Evolutionary conservation across 1,140 invertebrate species (phyloP), one percentile per base, ranked within the genome.

Genomic region (Drosophila ogumai): DNA sequence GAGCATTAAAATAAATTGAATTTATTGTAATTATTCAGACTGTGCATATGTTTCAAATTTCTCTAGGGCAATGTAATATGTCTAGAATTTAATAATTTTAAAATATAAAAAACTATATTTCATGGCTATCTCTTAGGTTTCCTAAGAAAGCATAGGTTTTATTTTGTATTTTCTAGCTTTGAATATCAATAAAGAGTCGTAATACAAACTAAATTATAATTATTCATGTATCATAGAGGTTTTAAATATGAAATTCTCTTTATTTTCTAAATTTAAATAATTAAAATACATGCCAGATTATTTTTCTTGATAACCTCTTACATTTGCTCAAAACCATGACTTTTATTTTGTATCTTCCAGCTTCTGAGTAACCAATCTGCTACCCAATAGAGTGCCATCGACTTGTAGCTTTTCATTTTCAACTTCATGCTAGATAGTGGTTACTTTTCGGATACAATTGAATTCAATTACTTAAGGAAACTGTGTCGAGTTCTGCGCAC

Each of bases 401-500:
- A 74, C 57, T 44, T 81, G 60, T 81, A 36, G 55, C 69, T 61
- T 60, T 72, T 76, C 15, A 61, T 65, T 74, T 54, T 41, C 46
- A 54, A 59, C 40, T 65, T 61, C 4, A 28, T 46, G 46, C 36
- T 57, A n/a, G 44, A 49, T 55, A 52, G 59, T 57, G 47, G 57
- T 61, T 82, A 59, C 57, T 50, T 43, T 34, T 22, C 19, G 31
- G 43, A 72, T 52, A 63, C 66, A 82, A 86, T 79, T 82, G 75
- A 79, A 88, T 76, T 86, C 84, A 88, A 86, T 86, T 86, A 88
- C 79, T 75, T 76, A 79, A 73, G 50, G 57, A 55, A 87, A 72
- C 55, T 81, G 47, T 77, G 69, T 73, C 69, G 54, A 73, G 49
- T 59, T 72, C 38, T 50, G 67, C 41, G 40, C 43, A 72, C 32